phyloP scores from a whole-genome alignment of 2,113 vertebrate genomes.

The Dromaius novaehollandiae region DNA sequence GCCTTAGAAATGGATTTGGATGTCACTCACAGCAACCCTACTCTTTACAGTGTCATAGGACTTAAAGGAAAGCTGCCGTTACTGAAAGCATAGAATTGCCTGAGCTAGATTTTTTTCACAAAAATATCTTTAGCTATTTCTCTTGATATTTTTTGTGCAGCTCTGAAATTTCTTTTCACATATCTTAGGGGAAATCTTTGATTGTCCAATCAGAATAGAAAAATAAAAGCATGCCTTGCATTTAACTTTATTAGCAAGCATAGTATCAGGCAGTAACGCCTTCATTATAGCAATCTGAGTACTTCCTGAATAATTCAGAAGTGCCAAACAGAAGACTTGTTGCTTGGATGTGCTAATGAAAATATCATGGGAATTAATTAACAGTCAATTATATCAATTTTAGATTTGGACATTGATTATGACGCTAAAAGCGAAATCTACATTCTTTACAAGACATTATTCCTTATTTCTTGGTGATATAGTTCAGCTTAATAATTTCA shows the following conservation, averaged over 20 bases:
- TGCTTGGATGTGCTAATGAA: conserved; percentile 86
- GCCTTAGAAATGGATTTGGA: neutral
- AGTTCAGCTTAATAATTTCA: conserved; percentile 52
- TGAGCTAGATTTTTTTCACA: neutral
- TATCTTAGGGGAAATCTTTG: conserved; percentile 34
- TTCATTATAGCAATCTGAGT: conserved; percentile 76
- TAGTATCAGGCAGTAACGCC: conserved; percentile 62
- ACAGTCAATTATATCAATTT: conserved; percentile 93
- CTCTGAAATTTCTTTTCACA: neutral
- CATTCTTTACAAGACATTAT: conserved; percentile 28
- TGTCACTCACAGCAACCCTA: neutral
- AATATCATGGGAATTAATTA: conserved; percentile 95
- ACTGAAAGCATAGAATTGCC: neutral
- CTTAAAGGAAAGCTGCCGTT: neutral
- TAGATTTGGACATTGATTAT: conserved; percentile 84
- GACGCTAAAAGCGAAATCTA: conserved; percentile 75
- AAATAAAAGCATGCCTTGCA: conserved; percentile 51
- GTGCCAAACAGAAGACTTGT: conserved; percentile 83
- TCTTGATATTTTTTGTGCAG: neutral
- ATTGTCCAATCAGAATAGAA: neutral
- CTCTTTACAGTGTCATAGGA: neutral
- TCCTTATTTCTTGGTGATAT: neutral
- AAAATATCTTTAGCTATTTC: neutral
- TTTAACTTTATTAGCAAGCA: conserved; percentile 66
- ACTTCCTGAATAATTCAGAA: conserved; percentile 85